Percentiles rank a stretch among this genome's conserved stretches.
Conservation (phyloP, 2,888 invertebrate species). For the Nomada fucata region DNA sequence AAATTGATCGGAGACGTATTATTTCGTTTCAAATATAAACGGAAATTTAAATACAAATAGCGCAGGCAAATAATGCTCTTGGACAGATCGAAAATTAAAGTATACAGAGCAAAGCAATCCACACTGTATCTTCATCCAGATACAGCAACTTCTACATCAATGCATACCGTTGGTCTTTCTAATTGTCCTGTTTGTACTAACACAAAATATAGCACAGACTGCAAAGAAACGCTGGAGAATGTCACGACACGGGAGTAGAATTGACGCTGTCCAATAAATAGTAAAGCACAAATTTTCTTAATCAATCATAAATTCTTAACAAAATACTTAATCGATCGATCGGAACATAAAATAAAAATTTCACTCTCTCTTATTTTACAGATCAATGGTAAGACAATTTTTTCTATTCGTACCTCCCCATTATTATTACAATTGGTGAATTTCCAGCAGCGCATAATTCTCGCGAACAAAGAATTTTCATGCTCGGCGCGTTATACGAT, state of each 20-base stretch:
- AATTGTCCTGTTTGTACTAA: not conserved
- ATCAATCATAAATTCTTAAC: too few relatives aligned
- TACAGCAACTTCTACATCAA: not conserved
- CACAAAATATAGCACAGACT: not conserved
- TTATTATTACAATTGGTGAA: not conserved
- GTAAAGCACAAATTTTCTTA: too few relatives aligned
- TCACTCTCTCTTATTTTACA: too few relatives aligned
- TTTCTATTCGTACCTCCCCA: not conserved
- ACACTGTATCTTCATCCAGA: not conserved
- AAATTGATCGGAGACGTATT: not conserved
- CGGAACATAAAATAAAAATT: too few relatives aligned
- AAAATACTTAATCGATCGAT: too few relatives aligned
- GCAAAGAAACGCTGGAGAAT: not conserved
- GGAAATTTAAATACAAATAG: slow-evolving; percentile 12
- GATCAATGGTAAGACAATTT: not conserved
- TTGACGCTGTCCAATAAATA: not conserved
- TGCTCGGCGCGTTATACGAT: slow-evolving; percentile 27
- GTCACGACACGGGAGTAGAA: not conserved
- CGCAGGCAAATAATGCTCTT: not conserved
- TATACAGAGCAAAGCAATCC: not conserved
- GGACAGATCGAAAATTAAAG: not conserved
- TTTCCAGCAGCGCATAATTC: not conserved
- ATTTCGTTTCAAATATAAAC: not conserved
- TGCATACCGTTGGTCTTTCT: not conserved
- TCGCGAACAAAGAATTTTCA: not conserved